Base-by-base conservation (phyloP, 2,113 vertebrate species). In the Myocastor coypus region DNA sequence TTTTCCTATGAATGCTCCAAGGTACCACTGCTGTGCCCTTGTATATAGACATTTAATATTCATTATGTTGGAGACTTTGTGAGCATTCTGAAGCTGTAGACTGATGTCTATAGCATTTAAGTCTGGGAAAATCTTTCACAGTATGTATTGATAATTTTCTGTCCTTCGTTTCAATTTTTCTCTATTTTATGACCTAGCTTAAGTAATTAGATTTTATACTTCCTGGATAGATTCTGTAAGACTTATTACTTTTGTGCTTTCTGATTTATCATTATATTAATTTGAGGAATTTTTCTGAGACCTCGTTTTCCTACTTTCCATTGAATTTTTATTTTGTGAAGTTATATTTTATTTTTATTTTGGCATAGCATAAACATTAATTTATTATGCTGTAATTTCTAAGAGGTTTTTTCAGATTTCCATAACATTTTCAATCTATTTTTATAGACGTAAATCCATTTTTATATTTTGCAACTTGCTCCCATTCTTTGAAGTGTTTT, bases 331-430 rank as follows among this genome's bases (percentile, higher is more conserved):
- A 57, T 78, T 64, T 61, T n/a, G 66, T 66, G 34, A n/a, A 66
- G 12, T 77, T 92, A 77, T 83, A 88, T 34, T 69, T 63, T 83
- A 89, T 32, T 61, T 69, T 85, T 64, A 64, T 90, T 96, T 90
- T 90, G 11, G 8, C 34, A 69, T 68, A 46, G 57, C 55, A 69
- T 87, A 14, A 64, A 83, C 10, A 66, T 14, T 42, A 32, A 28
- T 69, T 28, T 26, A 42, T 83, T 69, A 64, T 28, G 61, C 37
- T 85, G 50, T 64, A 85, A 64, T 77, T 40, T 81, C 63, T 32
- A 83, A 50, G 20, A 61, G 52, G 22, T n/a, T 20, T 75, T 91
- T 92, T 68, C 12, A 14, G 17, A 50, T 42, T 42, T 77, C 20
- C 20, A 69, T 69, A 69, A 69, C 12, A 78, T 32, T 63, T 78